These are phyloP conservation scores for Bombyx mandarina DNA, from an alignment of 1,140 invertebrate genomes.

Conservation along the genomic window DNA sequence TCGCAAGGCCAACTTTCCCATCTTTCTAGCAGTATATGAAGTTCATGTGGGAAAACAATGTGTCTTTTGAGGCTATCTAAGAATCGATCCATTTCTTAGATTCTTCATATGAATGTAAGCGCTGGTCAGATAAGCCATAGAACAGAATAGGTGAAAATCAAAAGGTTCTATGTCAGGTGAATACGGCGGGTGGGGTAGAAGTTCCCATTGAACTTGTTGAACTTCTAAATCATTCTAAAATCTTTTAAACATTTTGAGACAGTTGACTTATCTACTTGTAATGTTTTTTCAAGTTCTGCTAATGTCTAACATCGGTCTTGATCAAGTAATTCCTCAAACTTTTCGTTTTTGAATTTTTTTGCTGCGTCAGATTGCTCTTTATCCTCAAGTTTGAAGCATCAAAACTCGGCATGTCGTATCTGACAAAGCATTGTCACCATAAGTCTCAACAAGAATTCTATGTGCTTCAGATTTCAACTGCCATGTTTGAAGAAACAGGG, in stretches of 20 bases:
- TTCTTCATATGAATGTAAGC: too few relatives aligned
- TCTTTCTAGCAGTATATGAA: conserved; percentile 1
- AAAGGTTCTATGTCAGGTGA: conserved; percentile 4
- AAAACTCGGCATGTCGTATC: conserved; percentile 3
- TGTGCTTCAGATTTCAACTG: too few relatives aligned
- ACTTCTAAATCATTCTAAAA: too few relatives aligned
- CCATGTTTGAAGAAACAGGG: too few relatives aligned
- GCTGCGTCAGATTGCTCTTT: conserved; percentile 1
- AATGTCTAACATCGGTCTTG: conserved; percentile 2
- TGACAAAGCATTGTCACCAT: conserved; percentile 5
- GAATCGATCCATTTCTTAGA: too few relatives aligned
- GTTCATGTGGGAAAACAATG: neutral
- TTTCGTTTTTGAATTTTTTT: conserved; percentile 1
- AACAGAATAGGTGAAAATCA: conserved; percentile 6
- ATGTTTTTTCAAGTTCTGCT: conserved; percentile 2
- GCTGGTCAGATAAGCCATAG: neutral
- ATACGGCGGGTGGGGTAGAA: conserved; percentile 4
- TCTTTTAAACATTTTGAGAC: too few relatives aligned
- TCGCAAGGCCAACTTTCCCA: neutral
- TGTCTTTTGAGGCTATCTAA: too few relatives aligned
- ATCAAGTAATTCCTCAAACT: conserved; percentile 4
- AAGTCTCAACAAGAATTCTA: conserved; percentile 5
- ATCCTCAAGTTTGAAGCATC: conserved; percentile 3
- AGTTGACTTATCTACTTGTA: neutral
- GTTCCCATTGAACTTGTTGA: conserved; percentile 1